Conservation (phyloP, 2,888 invertebrate genomes). For the Exephanes ischioxanthus region DNA sequence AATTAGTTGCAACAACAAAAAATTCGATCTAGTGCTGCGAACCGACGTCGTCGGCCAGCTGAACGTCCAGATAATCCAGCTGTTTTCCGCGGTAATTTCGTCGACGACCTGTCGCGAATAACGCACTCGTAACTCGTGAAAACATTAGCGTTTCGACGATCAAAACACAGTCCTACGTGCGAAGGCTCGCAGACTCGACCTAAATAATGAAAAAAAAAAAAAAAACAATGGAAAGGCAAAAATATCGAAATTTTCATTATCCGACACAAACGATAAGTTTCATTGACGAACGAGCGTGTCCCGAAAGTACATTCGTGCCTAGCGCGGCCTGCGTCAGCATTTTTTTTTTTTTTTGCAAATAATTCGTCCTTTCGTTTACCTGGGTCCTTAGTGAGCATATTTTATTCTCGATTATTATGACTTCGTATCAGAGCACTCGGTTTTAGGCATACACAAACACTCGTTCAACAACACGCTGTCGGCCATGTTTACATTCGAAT, state of each 20-base stretch:
- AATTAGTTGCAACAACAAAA: background rate
- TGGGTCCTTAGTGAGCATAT: slow-evolving; percentile 77
- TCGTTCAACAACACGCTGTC: slow-evolving; percentile 81
- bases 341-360: background rate
- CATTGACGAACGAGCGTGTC: background rate
- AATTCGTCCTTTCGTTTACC: slow-evolving; percentile 70
- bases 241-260: slow-evolving; percentile 59
- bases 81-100: slow-evolving; percentile 68
- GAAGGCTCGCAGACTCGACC: slow-evolving; percentile 24
- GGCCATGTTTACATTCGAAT: slow-evolving; percentile 83
- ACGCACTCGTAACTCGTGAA: no score
- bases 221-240: background rate
- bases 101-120: background rate
- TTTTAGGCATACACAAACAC: slow-evolving; percentile 77
- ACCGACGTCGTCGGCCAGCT: slow-evolving; percentile 71
- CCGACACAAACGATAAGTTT: slow-evolving; percentile 30
- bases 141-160: background rate
- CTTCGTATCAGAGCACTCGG: slow-evolving; percentile 69
- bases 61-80: slow-evolving; percentile 73
- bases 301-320: background rate
- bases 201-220: slow-evolving; percentile 22
- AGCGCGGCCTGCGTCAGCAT: background rate
- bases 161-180: background rate
- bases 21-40: slow-evolving; percentile 25
- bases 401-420: slow-evolving; percentile 74